Evolutionary conservation across 2,797 vertebrate genomes (phyloP), one percentile per base, ranked within the genome.

Genomic region (Channa striata): DNA sequence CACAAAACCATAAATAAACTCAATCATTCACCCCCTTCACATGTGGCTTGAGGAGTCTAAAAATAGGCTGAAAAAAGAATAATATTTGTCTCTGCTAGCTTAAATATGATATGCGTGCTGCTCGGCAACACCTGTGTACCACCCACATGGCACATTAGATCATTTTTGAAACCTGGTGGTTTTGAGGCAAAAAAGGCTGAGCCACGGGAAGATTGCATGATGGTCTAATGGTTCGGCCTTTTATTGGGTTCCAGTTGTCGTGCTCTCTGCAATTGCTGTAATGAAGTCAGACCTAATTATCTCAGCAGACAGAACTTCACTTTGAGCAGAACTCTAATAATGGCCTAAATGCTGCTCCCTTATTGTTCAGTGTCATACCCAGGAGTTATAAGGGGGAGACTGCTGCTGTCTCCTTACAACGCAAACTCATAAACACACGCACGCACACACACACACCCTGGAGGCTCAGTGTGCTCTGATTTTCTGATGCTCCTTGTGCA

Each of bases 251-350:
- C 52, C 60, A 43, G 68, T 78, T 11, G 59, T 44, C 78, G 56
- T 50, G 76, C 64, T 77, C 57, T 87, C 52, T 83, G 56, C 71
- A 82, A 72, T 80, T 75, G 56, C 71, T 75, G 61, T 87, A 85
- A 89, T 90, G 80, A 91, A 89, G 76, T 89, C 77, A 69, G 75
- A 80, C 48, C 77, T 90, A 84, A 91, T 92, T 91, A 91, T 85
- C 83, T 75, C 66, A 19, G 74, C 73, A 73, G 71, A 83, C 58
- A 72, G 68, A 81, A 78, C 58, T 81, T 67, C 80, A 59, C 80
- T 76, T 62, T 42, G 74, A 90, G 74, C 86, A 81, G 67, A 68
- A 78, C 79, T 84, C 82, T 91, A 89, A 92, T 91, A 88, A 86
- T 82, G 77, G 69, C 70, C 81, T 82, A 74, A 86, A 80, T 76